phyloP scores from a whole-genome alignment of 1,140 invertebrate species.

The Phortica variegata region DNA sequence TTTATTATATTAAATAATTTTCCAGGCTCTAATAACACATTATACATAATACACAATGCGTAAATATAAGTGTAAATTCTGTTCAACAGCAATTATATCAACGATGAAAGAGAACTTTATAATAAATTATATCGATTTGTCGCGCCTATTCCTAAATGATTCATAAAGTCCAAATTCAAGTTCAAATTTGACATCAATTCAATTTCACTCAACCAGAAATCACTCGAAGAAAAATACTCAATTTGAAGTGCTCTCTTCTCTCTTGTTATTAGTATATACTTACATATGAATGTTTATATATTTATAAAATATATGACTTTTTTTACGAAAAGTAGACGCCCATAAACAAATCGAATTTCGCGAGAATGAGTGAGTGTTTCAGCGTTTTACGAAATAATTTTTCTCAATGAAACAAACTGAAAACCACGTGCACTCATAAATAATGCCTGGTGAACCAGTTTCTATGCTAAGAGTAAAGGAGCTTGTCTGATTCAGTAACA shows the following conservation, averaged over 20 bases:
- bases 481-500: constrained; percentile 35
- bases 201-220: constrained; percentile 5
- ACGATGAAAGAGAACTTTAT: too few relatives aligned
- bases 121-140: constrained; percentile 39
- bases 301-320: constrained; percentile 22
- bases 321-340: constrained; percentile 45
- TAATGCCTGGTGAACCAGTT: constrained; percentile 33
- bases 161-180: constrained; percentile 52
- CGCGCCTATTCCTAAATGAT: constrained; percentile 44
- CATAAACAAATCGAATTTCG: constrained; percentile 48
- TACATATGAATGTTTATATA: constrained; percentile 36
- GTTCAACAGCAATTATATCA: too few relatives aligned
- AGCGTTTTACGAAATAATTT: too few relatives aligned
- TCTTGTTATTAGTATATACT: constrained; percentile 6
- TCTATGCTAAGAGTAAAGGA: background rate
- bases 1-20: too few relatives aligned
- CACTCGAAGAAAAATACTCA: background rate
- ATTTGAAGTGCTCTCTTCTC: constrained; percentile 3
- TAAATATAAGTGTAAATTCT: too few relatives aligned
- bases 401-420: constrained; percentile 36
- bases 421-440: constrained; percentile 47
- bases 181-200: constrained; percentile 35
- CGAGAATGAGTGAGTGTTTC: constrained; percentile 22
- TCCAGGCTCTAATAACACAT: too few relatives aligned
- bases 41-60: too few relatives aligned